phyloP scores from a whole-genome alignment of 2,113 vertebrate genomes.

The Hemiprocne comata region DNA sequence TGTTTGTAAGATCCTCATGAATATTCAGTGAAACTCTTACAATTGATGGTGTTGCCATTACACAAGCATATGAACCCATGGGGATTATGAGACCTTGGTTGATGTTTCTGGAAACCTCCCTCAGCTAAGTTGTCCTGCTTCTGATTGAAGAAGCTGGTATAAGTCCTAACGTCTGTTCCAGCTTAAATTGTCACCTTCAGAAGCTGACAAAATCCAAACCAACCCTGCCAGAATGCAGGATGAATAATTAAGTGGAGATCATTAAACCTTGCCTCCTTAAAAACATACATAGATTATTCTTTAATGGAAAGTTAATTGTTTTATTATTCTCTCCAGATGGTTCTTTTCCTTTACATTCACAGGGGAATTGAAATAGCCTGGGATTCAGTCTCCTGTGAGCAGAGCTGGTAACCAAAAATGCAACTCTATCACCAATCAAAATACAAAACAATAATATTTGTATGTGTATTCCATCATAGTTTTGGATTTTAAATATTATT shows the following conservation, averaged over 20 bases:
- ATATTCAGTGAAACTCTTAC: neutral
- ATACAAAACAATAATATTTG: neutral
- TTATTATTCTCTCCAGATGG: conserved; percentile 82
- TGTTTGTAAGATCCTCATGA: neutral
- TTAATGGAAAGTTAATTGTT: conserved; percentile 83
- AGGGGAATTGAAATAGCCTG: conserved; percentile 56
- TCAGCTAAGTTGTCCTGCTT: neutral
- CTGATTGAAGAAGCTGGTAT: neutral
- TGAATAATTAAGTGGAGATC: conserved; percentile 67
- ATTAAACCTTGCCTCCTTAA: conserved; percentile 72
- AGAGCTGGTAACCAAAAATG: neutral
- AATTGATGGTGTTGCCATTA: neutral
- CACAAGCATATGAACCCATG: neutral
- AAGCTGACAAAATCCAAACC: neutral
- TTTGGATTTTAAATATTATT: neutral
- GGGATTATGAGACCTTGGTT: neutral
- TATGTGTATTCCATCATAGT: neutral
- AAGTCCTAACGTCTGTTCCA: neutral
- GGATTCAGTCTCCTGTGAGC: conserved; percentile 21
- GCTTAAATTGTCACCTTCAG: neutral
- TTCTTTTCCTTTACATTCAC: conserved; percentile 72
- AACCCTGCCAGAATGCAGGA: neutral
- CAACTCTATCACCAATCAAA: neutral
- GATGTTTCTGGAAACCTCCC: neutral
- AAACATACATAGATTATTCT: conserved; percentile 81